Evolutionary conservation across 2,797 vertebrate genomes (phyloP), one percentile per base, ranked within the genome.

Genomic region (Melanogrammus aeglefinus): DNA sequence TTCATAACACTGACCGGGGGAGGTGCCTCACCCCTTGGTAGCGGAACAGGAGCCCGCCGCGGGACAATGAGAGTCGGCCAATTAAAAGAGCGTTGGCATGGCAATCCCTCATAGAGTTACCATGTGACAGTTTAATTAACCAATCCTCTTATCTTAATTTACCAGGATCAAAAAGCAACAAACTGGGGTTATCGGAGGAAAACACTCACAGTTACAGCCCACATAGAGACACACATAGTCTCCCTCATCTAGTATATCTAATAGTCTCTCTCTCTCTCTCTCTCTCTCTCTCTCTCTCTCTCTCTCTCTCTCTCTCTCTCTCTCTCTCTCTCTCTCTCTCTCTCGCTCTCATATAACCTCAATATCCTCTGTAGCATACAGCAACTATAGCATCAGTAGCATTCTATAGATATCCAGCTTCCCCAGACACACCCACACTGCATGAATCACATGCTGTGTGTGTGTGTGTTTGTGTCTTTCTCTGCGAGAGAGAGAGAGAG

Each of bases 41-140:
- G 47, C 77, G 81, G 84, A 91, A 82, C 80, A 75, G 83, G 90
- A 82, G 81, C 72, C 84, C 83, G 71, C 13, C 73, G n/a, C 29
- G 88, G 89, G 89, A 93, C 92, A 94, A 92, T 88, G 85, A 89
- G 47, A 90, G 89, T 85, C 91, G 93, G 89, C 92, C 91, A 93
- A 94, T 94, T 95, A 93, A 93, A 94, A 85, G 86, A 87, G 85
- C 73, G 88, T 91, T 93, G 93, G 90, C 90, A 87, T 88, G 41
- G 82, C 87, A 91, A 93, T 94, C 92, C 91, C 93, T 94, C 93
- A 94, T 93, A 92, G 93, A 93, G 93, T 90, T 91, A 88, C 93
- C 92, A 93, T 94, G 93, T 93, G 92, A 94, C 92, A 93, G 93
- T 93, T 94, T 94, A 94, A 95, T 95, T 95, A 95, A 94, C 92